These are phyloP conservation scores for Pseudorhiza aurosa DNA, from an alignment of 30 jellyfish, hydroid and myxozoan species.

Conservation along the genomic window DNA sequence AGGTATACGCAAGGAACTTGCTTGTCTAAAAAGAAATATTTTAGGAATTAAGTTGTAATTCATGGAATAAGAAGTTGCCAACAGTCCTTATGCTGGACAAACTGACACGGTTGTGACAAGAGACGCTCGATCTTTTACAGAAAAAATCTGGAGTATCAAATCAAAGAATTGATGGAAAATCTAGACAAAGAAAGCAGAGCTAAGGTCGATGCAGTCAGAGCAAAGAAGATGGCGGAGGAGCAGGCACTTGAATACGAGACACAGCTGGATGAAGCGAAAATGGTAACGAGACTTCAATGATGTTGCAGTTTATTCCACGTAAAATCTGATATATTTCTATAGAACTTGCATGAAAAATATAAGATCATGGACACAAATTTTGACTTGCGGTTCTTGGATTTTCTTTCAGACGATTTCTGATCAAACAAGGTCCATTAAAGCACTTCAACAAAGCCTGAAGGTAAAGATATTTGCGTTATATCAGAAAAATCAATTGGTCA, in stretches of 20 bases:
- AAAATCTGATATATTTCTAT: too few species aligned
- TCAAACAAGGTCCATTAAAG: conserved; percentile 21
- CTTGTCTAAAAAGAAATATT: background rate
- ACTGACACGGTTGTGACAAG: too few species aligned
- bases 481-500: too few species aligned
- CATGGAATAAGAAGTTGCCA: too few species aligned
- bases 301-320: background rate
- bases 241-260: conserved; percentile 36
- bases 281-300: conserved; percentile 1
- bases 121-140: too few species aligned
- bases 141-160: conserved; percentile 44
- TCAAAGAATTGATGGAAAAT: conserved; percentile 18
- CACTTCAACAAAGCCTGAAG: conserved; percentile 20
- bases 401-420: conserved; percentile 36
- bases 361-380: background rate
- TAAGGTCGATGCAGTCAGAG: conserved; percentile 26
- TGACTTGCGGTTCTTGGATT: background rate
- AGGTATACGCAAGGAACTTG: too few species aligned
- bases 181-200: conserved; percentile 55
- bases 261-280: conserved; percentile 50
- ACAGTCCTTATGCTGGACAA: too few species aligned
- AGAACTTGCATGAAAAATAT: background rate
- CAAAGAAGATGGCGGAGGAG: conserved; percentile 50
- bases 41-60: background rate
- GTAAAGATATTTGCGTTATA: background rate